Base-by-base conservation (phyloP, 2,888 invertebrate species). In the Luperina testacea region DNA sequence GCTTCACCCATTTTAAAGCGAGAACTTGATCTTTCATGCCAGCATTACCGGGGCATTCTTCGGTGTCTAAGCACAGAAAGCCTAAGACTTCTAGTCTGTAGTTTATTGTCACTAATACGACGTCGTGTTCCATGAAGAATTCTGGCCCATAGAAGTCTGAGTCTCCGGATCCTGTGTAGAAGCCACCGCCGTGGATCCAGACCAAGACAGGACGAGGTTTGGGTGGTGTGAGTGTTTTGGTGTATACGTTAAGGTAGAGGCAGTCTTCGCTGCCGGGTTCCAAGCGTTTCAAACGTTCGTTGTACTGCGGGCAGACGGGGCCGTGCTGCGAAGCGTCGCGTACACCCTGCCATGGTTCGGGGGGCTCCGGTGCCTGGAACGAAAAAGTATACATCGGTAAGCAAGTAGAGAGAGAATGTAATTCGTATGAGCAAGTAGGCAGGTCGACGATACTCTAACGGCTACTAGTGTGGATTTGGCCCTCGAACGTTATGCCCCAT, bases 201-300 rank as follows among this genome's bases (percentile, higher is more conserved):
- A 97, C 92, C 94, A 97, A 94, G 2, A 97, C 97, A 0, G 97
- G 96, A 1, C 93, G 88, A 11, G 91, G 90, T 65, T 80, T 75
- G 3, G 89, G 13, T 5, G 94, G 92, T 3, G 84, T 85, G 11
- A 94, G 80, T 42, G 87, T 89, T 84, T 92, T 94, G 13, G 97
- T 97, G 92, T 97, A 98, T 0, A 98, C 97, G 91, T 98, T 98
- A 32, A 98, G 94, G 90, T 97, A 98, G 8, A 98, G 97, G 84
- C 98, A 98, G 91, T 97, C 97, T 90, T 97, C 97, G 87, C 96
- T 97, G 76, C 97, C 97, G 64, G 94, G 92, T 59, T 97, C 96
- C 20, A 95, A 94, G 27, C 97, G 95, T 79, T 97, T 96, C 85
- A 95, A 88, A 7, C 96, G 94, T 87, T 96, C 96, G 88, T 97